Conservation (phyloP, 2,888 invertebrate species). For the Rugalucina vietnamica region DNA sequence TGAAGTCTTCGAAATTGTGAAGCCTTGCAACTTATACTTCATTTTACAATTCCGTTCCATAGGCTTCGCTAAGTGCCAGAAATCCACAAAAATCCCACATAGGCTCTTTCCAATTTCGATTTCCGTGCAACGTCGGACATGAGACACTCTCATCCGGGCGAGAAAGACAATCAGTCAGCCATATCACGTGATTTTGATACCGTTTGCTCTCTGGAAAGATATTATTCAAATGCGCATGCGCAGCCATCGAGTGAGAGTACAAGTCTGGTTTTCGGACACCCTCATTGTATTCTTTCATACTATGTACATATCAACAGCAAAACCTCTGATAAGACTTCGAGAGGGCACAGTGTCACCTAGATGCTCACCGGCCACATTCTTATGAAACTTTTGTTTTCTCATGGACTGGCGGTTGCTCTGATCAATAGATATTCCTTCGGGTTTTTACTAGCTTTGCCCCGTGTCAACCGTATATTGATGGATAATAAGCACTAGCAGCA, state of each 20-base stretch:
- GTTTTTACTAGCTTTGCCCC: constrained; percentile 7
- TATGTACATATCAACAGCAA: no score
- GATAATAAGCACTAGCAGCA: not conserved
- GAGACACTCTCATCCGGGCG: not conserved
- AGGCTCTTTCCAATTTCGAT: constrained; percentile 16
- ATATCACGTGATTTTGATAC: no score
- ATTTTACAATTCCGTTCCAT: not conserved
- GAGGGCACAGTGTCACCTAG: no score
- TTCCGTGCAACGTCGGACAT: constrained; percentile 6
- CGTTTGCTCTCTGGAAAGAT: no score
- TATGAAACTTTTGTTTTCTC: no score
- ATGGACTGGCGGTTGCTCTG: no score
- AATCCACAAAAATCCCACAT: constrained; percentile 4
- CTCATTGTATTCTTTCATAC: no score
- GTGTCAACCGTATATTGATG: constrained; percentile 14
- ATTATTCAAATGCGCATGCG: no score
- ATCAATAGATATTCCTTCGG: constrained; percentile 12
- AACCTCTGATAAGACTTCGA: no score
- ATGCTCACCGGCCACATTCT: no score
- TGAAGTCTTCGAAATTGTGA: not conserved
- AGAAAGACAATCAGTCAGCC: constrained; percentile 4
- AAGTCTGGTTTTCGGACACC: no score
- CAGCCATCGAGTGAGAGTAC: no score
- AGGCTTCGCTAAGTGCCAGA: constrained; percentile 11
- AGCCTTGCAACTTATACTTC: not conserved